A percentile compares a stretch with the other conserved stretches of the same genome.
phyloP scores from a whole-genome alignment of 2,888 invertebrate species.

The Apeira syringaria region DNA sequence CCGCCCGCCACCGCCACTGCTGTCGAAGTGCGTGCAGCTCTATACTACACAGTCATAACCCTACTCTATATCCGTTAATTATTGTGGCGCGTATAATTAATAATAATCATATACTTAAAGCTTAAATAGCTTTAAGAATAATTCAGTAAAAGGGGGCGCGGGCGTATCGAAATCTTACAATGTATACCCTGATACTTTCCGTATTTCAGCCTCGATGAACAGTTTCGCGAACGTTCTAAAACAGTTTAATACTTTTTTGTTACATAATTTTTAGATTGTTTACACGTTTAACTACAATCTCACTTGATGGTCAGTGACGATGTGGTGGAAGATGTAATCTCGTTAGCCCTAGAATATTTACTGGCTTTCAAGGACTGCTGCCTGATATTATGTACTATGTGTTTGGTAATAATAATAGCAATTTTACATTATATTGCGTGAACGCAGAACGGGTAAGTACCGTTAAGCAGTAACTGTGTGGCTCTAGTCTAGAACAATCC shows the following conservation, averaged over 20 bases:
- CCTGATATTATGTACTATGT: no score
- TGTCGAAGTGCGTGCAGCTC: conserved; percentile 60
- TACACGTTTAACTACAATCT: no score
- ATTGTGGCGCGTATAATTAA: conserved; percentile 62
- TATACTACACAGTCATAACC: conserved; percentile 47
- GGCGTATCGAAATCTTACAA: background rate
- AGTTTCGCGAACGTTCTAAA: conserved; percentile 1
- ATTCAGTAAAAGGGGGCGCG: background rate
- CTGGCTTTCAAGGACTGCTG: no score
- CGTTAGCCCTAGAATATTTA: no score
- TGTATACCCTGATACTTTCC: no score
- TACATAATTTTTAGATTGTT: conserved; percentile 6
- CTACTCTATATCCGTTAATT: conserved; percentile 60
- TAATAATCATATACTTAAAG: no score
- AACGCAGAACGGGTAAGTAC: conserved; percentile 70
- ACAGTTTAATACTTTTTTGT: background rate
- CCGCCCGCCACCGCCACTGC: conserved; percentile 27
- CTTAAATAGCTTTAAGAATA: background rate
- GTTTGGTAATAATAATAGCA: no score
- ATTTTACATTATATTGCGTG: no score
- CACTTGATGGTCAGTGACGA: no score
- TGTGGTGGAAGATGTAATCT: no score
- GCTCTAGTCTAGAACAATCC: conserved; percentile 77
- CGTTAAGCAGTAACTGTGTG: conserved; percentile 76
- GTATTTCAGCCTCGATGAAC: no score